Evolutionary conservation across 1,140 invertebrate species (phyloP).

Genomic region (silkworm (Bombyx mori)): ASM3026992v2 NC_085126.1:5637001-5637500

Average conservation of each 20-base stretch:
- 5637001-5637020: slow-evolving; percentile 54
- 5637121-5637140: slow-evolving; percentile 87
- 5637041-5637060: slow-evolving; percentile 79
- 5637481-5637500: too few relatives aligned
- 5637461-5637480: too few relatives aligned
- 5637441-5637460: too few relatives aligned
- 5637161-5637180: slow-evolving; percentile 83
- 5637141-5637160: slow-evolving; percentile 77
- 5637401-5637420: too few relatives aligned
- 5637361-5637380: too few relatives aligned
- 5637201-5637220: slow-evolving; percentile 86
- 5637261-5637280: slow-evolving; percentile 6
- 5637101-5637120: slow-evolving; percentile 82
- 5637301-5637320: too few relatives aligned
- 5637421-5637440: too few relatives aligned
- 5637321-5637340: too few relatives aligned
- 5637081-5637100: slow-evolving; percentile 81
- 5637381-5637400: too few relatives aligned
- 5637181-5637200: slow-evolving; percentile 77
- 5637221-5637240: slow-evolving; percentile 74
- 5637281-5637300: slow-evolving; percentile 29
- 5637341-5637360: too few relatives aligned
- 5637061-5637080: slow-evolving; percentile 85
- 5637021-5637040: slow-evolving; percentile 77
- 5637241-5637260: slow-evolving; percentile 12